Conservation (phyloP, 64 coral and sea anemone species). For the Montipora capricornis region DNA sequence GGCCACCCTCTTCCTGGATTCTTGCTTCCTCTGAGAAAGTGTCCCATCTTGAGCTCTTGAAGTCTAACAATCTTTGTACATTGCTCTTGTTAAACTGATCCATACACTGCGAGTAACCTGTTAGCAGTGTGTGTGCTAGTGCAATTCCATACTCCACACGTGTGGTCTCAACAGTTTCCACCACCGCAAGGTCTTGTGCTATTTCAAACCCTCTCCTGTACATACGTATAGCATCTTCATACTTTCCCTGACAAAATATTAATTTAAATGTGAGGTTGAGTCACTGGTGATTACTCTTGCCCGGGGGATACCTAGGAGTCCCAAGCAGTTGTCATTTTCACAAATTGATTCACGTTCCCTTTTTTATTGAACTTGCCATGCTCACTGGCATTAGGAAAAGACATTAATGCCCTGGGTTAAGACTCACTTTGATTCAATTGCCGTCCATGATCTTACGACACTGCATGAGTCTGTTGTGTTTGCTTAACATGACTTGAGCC, state of each 20-base stretch:
- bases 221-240: slow-evolving; percentile 86
- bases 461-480: too few relatives aligned
- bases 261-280: background rate
- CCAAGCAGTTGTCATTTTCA: too few relatives aligned
- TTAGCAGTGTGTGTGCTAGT: slow-evolving; percentile 67
- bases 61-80: slow-evolving; percentile 78
- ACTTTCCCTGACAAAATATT: slow-evolving; percentile 69
- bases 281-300: too few relatives aligned
- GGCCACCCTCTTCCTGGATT: slow-evolving; percentile 3
- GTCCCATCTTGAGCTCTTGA: slow-evolving; percentile 85
- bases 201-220: slow-evolving; percentile 94
- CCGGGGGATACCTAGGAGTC: too few relatives aligned
- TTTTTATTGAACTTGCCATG: too few relatives aligned
- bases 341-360: too few relatives aligned
- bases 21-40: slow-evolving; percentile 78
- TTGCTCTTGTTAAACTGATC: slow-evolving; percentile 81
- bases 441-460: too few relatives aligned
- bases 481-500: too few relatives aligned
- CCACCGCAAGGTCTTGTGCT: slow-evolving; percentile 76
- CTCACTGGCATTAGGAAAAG: too few relatives aligned
- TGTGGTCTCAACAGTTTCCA: slow-evolving; percentile 69
- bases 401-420: too few relatives aligned
- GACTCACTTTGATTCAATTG: too few relatives aligned
- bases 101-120: slow-evolving; percentile 81
- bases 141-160: slow-evolving; percentile 87